A percentile compares a stretch with the other conserved stretches of the same genome.
Evolutionary conservation across 2,797 vertebrate species (phyloP).

Genomic region (Enteromius argenteus): DNA sequence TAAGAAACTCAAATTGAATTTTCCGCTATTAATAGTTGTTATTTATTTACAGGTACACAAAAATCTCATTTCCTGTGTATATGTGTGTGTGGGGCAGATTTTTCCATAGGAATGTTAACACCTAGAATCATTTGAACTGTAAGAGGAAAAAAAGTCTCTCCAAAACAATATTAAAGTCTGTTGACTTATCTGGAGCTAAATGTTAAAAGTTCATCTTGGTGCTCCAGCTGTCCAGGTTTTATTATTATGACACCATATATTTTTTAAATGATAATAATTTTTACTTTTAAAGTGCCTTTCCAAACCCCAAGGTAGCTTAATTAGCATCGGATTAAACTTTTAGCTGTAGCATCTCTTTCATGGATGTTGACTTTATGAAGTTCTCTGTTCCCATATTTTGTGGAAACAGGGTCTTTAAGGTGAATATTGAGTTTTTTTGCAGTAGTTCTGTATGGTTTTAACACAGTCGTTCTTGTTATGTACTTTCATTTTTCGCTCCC

Average conservation of each 20-base stretch:
- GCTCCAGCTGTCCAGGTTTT: neutral
- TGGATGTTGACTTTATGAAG: neutral
- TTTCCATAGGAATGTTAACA: neutral
- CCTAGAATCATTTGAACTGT: neutral
- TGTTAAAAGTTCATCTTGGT: neutral
- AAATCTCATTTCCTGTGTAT: neutral
- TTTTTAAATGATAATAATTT: neutral
- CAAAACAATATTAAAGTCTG: neutral
- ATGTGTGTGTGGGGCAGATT: neutral
- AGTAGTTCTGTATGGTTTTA: neutral
- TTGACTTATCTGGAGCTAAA: neutral
- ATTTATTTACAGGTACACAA: constrained; percentile 13
- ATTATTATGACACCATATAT: neutral
- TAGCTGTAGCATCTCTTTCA: neutral
- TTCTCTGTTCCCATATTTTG: neutral
- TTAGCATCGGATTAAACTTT: neutral
- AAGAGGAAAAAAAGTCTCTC: neutral
- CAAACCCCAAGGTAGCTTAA: neutral
- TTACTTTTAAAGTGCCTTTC: neutral
- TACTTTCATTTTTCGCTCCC: neutral
- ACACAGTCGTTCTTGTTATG: neutral
- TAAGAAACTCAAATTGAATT: constrained; percentile 30
- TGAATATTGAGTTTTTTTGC: neutral
- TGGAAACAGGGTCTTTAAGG: neutral
- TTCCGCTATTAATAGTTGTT: neutral